A percentile compares a stretch with the other conserved stretches of the same genome.
phyloP scores from a whole-genome alignment of 2,797 vertebrate genomes.

The Neosilurus hyrtlii region DNA sequence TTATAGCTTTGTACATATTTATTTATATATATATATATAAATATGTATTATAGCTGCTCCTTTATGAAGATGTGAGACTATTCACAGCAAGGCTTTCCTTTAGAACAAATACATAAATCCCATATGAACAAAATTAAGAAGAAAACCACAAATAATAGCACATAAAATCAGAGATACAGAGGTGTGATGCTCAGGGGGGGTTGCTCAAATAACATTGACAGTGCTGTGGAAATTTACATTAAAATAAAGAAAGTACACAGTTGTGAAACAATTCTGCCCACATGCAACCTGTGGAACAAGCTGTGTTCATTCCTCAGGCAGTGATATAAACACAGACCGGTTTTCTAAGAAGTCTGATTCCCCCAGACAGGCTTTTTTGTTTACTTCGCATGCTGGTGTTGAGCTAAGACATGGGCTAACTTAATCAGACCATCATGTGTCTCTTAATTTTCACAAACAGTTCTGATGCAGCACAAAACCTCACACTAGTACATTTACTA shows the following conservation, averaged over 20 bases:
- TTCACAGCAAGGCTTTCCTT: not conserved
- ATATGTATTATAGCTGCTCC: not conserved
- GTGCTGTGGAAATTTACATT: not conserved
- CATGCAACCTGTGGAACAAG: constrained; percentile 5
- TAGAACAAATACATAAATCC: not conserved
- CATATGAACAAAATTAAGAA: not conserved
- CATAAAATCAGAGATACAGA: not conserved
- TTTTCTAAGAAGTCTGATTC: not conserved
- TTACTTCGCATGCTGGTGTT: not conserved
- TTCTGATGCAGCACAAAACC: not conserved
- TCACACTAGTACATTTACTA: no score
- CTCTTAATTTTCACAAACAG: constrained; percentile 2
- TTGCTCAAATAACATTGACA: not conserved
- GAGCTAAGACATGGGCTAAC: not conserved
- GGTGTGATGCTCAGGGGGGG: not conserved
- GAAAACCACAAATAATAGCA: not conserved
- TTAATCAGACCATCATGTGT: not conserved
- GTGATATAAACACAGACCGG: not conserved
- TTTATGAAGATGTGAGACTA: not conserved
- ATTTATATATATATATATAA: no score
- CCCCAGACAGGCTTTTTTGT: not conserved
- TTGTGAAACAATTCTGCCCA: constrained; percentile 26
- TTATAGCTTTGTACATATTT: not conserved
- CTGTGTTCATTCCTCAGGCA: not conserved
- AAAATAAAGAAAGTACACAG: not conserved